Conservation (phyloP, 2,113 vertebrate genomes). For the Manacus vitellinus region DNA sequence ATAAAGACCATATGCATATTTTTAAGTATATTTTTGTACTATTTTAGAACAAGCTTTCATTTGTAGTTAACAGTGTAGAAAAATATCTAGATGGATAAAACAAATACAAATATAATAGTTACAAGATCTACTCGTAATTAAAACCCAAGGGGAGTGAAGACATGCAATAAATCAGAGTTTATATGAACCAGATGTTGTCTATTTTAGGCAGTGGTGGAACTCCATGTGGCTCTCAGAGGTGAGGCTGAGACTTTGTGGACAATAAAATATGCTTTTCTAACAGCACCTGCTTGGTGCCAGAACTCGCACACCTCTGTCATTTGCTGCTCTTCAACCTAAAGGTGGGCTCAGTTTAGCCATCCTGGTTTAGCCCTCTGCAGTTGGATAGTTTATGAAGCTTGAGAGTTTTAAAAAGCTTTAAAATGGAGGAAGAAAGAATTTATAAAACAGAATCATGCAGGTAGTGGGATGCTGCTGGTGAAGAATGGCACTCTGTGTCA, state of each 20-base stretch:
- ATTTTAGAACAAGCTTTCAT: slow-evolving; percentile 14
- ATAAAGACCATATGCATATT: slow-evolving; percentile 12
- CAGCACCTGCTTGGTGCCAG: not conserved
- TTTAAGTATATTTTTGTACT: not conserved
- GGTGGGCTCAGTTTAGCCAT: not conserved
- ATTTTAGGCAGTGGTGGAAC: not conserved
- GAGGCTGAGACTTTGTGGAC: not conserved
- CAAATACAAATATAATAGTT: slow-evolving; percentile 11
- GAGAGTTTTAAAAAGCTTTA: not conserved
- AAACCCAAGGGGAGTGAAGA: not conserved
- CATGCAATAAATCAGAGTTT: slow-evolving; percentile 9
- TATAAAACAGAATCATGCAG: not conserved
- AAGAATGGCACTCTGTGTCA: not conserved
- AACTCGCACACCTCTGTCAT: not conserved
- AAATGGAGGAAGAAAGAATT: not conserved
- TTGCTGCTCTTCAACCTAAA: not conserved
- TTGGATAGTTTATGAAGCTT: not conserved
- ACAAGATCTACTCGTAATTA: slow-evolving; percentile 22
- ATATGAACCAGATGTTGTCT: slow-evolving; percentile 3
- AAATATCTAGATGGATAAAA: not conserved
- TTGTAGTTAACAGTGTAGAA: not conserved
- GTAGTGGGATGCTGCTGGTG: not conserved
- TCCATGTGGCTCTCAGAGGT: not conserved
- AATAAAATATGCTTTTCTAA: not conserved
- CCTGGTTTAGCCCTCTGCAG: not conserved